Conservation (phyloP, 2,113 vertebrate genomes). For the Caracal caracal region DNA sequence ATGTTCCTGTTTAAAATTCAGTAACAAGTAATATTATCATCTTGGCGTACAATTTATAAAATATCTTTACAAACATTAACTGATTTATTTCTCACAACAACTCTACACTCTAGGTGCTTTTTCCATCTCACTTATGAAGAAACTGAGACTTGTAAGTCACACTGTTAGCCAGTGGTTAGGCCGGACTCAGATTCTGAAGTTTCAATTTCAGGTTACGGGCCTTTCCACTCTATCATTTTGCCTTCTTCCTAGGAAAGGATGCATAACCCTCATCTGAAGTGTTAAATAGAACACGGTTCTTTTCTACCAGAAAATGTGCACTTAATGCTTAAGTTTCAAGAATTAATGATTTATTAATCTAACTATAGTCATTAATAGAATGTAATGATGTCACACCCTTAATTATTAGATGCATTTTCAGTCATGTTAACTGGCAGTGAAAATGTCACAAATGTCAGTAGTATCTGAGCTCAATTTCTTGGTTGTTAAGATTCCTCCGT, state of each 20-base stretch:
- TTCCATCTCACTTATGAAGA: background rate
- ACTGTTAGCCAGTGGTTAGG: background rate
- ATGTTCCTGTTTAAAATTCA: background rate
- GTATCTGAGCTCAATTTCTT: background rate
- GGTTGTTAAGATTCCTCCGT: background rate
- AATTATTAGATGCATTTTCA: background rate
- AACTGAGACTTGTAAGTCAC: background rate
- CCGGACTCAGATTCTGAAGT: background rate
- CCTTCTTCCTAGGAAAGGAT: background rate
- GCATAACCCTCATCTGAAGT: background rate
- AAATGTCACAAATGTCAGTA: background rate
- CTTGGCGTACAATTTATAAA: background rate
- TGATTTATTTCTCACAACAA: background rate
- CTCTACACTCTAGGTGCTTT: background rate
- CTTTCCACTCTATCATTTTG: background rate
- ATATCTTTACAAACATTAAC: background rate
- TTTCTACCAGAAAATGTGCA: background rate
- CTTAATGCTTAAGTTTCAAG: background rate
- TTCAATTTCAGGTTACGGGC: background rate
- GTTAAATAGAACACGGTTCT: background rate
- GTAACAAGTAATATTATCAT: background rate
- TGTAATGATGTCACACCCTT: background rate
- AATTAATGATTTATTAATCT: background rate
- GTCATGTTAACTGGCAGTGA: background rate
- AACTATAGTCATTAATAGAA: background rate